A percentile compares a stretch with the other conserved stretches of the same genome.
Conservation (phyloP, 1,140 invertebrate species). For the Hylaeus volcanicus region DNA sequence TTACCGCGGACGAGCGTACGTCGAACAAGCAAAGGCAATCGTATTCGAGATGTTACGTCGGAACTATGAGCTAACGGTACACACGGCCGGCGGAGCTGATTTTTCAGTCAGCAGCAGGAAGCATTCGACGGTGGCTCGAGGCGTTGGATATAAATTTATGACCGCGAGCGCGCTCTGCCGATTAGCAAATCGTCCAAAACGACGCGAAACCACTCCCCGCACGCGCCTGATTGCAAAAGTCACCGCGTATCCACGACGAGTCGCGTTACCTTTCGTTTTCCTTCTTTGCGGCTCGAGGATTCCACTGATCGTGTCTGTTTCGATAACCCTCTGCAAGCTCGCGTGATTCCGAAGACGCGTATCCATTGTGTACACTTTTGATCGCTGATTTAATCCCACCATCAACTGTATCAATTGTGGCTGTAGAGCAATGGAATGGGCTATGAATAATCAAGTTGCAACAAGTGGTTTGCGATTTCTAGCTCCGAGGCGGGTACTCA, state of each 20-base stretch:
- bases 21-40: slow-evolving; percentile 25
- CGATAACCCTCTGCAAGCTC: too few relatives aligned
- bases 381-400: too few relatives aligned
- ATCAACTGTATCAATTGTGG: too few relatives aligned
- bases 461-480: too few relatives aligned
- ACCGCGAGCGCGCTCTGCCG: slow-evolving; percentile 20
- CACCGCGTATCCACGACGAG: not conserved
- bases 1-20: slow-evolving; percentile 22
- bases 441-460: too few relatives aligned
- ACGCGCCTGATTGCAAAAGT: slow-evolving; percentile 30
- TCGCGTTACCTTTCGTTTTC: not conserved
- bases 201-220: not conserved
- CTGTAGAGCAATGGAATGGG: too few relatives aligned
- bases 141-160: slow-evolving; percentile 45
- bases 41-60: slow-evolving; percentile 62
- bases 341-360: too few relatives aligned
- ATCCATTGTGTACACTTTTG: too few relatives aligned
- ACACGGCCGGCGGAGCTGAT: slow-evolving; percentile 32
- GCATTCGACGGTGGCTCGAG: slow-evolving; percentile 25
- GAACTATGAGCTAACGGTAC: slow-evolving; percentile 73
- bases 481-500: too few relatives aligned
- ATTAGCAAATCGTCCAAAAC: slow-evolving; percentile 13
- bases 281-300: not conserved
- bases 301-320: too few relatives aligned
- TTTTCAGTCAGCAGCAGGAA: slow-evolving; percentile 54